These are phyloP conservation scores for Enteromius paludinosus DNA, from an alignment of 2,797 vertebrate genomes.

Conservation along the genomic window DNA sequence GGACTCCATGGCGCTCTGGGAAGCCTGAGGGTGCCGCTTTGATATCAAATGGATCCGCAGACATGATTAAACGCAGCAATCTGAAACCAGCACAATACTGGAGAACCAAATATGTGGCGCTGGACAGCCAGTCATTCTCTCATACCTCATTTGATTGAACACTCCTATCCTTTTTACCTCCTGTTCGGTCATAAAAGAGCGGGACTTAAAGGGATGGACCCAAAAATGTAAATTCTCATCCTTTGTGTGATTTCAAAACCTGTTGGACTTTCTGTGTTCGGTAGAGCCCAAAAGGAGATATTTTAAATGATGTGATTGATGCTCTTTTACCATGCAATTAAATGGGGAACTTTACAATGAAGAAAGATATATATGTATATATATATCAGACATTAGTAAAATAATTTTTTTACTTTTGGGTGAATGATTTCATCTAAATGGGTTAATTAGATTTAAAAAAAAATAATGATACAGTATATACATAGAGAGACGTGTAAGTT, in stretches of 20 bases:
- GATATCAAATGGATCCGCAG: constrained; percentile 81
- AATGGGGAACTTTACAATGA: neutral
- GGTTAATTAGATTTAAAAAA: neutral
- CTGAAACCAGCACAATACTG: constrained; percentile 64
- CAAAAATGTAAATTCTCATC: neutral
- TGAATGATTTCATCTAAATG: neutral
- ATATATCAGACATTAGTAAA: neutral
- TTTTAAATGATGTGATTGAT: neutral
- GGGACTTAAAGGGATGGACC: neutral
- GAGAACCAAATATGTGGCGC: constrained; percentile 51
- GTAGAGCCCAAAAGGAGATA: neutral
- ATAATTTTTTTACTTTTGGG: neutral
- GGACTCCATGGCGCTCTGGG: constrained; percentile 67
- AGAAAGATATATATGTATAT: neutral
- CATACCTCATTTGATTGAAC: constrained; percentile 25
- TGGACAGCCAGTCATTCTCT: constrained; percentile 50
- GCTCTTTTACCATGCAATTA: neutral
- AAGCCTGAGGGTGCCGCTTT: constrained; percentile 79
- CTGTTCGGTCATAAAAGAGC: constrained; percentile 3
- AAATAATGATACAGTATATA: too few species aligned
- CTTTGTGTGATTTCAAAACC: neutral
- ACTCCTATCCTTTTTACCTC: constrained; percentile 11
- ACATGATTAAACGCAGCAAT: constrained; percentile 78
- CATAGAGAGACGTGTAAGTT: too few species aligned
- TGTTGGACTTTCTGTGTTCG: neutral